phyloP scores from a whole-genome alignment of 2,888 invertebrate genomes.

The Stenolophus ochropezus region DNA sequence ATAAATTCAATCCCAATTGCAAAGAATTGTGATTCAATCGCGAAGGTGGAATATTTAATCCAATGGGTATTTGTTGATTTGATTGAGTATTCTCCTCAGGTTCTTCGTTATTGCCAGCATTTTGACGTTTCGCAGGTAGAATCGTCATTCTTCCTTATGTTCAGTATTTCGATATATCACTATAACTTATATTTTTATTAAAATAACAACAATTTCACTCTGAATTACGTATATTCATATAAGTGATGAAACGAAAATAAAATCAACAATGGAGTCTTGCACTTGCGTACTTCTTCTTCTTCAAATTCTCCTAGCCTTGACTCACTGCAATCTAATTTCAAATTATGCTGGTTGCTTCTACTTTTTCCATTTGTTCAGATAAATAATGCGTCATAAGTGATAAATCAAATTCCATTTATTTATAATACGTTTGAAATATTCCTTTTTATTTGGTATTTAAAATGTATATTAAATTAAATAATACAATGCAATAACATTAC shows the following conservation, averaged over 20 bases:
- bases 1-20: constrained; percentile 48
- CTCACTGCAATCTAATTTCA: constrained; percentile 6
- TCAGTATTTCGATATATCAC: constrained; percentile 12
- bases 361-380: not conserved
- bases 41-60: constrained; percentile 55
- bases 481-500: constrained; percentile 50
- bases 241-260: constrained; percentile 38
- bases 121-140: constrained; percentile 69
- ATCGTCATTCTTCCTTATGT: constrained; percentile 69
- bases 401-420: not conserved
- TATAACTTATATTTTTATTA: not conserved
- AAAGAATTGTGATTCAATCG: constrained; percentile 52
- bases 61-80: constrained; percentile 52
- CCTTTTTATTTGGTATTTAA: constrained; percentile 29
- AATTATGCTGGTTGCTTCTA: not conserved
- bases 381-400: not conserved
- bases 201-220: constrained; percentile 9
- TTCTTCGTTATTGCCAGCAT: constrained; percentile 52
- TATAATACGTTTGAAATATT: constrained; percentile 26
- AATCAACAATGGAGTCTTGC: constrained; percentile 46
- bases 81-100: constrained; percentile 51
- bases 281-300: constrained; percentile 26
- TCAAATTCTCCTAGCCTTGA: not conserved
- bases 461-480: constrained; percentile 53
- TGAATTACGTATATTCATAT: constrained; percentile 11